Conservation (phyloP, 92 coral and sea anemone genomes). For the Actinernus sp. region DNA sequence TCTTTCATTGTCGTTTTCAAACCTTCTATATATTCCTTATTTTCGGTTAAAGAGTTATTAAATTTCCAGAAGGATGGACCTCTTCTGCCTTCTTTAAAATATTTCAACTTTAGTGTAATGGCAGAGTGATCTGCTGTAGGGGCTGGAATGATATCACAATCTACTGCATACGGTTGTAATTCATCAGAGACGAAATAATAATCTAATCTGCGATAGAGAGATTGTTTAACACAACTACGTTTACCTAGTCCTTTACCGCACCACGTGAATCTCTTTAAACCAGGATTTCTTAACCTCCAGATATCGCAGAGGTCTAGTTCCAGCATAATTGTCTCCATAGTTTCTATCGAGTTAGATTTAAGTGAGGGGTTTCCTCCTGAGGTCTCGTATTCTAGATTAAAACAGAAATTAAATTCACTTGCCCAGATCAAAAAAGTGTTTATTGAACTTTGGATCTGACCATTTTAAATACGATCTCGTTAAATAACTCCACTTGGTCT, state of each 20-base stretch:
- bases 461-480: background rate
- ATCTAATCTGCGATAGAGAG: slow-evolving; percentile 18
- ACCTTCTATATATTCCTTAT: background rate
- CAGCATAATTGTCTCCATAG: slow-evolving; percentile 14
- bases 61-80: slow-evolving; percentile 38
- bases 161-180: slow-evolving; percentile 10
- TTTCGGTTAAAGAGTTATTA: slow-evolving; percentile 17
- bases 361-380: slow-evolving; percentile 14
- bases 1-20: background rate
- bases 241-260: slow-evolving; percentile 7
- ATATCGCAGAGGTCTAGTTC: slow-evolving; percentile 13
- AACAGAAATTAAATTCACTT: slow-evolving; percentile 5
- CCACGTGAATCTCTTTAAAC: slow-evolving; percentile 16
- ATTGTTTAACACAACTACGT: background rate
- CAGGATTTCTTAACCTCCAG: slow-evolving; percentile 26
- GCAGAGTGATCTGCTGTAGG: slow-evolving; percentile 25
- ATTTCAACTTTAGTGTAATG: slow-evolving; percentile 4
- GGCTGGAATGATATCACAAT: slow-evolving; percentile 24
- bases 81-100: slow-evolving; percentile 2
- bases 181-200: slow-evolving; percentile 8
- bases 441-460: background rate
- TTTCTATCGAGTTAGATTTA: slow-evolving; percentile 5
- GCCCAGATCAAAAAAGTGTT: slow-evolving; percentile 3
- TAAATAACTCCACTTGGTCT: background rate
- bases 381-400: slow-evolving; percentile 5